These are phyloP conservation scores for Trissolcus basalis DNA, from an alignment of 1,140 invertebrate genomes.

Conservation along the genomic window DNA sequence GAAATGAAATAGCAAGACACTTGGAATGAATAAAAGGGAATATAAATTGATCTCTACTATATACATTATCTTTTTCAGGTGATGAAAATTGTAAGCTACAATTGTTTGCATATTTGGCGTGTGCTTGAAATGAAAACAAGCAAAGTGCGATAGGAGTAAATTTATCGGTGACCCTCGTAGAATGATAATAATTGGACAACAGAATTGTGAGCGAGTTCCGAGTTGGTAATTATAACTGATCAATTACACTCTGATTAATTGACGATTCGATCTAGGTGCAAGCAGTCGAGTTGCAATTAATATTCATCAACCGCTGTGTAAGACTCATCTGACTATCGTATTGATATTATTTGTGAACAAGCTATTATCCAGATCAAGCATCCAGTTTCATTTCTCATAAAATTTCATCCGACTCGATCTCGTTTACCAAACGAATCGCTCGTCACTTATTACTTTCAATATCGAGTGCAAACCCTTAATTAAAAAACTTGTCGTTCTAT, in stretches of 20 bases:
- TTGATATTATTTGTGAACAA: conserved; percentile 54
- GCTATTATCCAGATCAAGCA: conserved; percentile 44
- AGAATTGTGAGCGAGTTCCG: conserved; percentile 33
- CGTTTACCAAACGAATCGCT: conserved; percentile 25
- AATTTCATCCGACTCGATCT: conserved; percentile 10
- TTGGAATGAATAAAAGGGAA: too few relatives aligned
- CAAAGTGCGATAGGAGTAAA: conserved; percentile 23
- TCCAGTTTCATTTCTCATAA: conserved; percentile 22
- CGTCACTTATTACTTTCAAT: conserved; percentile 23
- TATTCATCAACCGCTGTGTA: conserved; percentile 44
- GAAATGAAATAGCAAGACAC: too few relatives aligned
- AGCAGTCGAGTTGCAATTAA: conserved; percentile 50
- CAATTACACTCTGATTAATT: conserved; percentile 56
- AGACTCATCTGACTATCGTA: conserved; percentile 41
- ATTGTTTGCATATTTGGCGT: too few relatives aligned
- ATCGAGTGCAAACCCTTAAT: conserved; percentile 6
- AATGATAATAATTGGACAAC: conserved; percentile 57
- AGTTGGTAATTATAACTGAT: conserved; percentile 49
- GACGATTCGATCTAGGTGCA: conserved; percentile 50
- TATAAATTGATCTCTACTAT: too few relatives aligned
- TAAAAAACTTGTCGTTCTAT: conserved; percentile 4
- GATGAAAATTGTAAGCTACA: too few relatives aligned
- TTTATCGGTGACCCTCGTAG: conserved; percentile 29
- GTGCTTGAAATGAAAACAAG: conserved; percentile 9
- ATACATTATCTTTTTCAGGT: too few relatives aligned